Conservation (phyloP, 2,113 vertebrate genomes). For the Urocolius indicus region DNA sequence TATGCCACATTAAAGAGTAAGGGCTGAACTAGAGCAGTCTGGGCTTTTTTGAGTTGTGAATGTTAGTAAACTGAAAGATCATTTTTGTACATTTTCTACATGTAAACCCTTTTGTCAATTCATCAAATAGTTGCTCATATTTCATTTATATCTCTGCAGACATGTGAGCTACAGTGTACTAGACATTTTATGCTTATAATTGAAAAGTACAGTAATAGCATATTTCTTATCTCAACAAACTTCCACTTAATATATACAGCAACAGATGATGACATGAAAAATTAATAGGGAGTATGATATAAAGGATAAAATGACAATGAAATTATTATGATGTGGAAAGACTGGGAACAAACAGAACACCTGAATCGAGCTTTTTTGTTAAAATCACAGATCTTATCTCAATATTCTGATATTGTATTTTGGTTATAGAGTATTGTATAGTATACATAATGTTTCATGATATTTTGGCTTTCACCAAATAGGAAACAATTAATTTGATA, state of each 20-base stretch:
- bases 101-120: background rate
- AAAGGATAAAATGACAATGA: background rate
- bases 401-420: background rate
- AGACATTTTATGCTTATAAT: background rate
- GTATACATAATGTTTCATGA: background rate
- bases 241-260: background rate
- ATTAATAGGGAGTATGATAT: background rate
- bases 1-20: no score
- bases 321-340: background rate
- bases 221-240: background rate
- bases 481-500: background rate
- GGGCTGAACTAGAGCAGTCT: background rate
- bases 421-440: background rate
- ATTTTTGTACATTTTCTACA: background rate
- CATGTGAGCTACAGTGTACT: fast-evolving
- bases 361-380: background rate
- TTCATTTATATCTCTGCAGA: background rate
- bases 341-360: background rate
- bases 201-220: background rate
- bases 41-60: background rate
- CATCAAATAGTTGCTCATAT: background rate
- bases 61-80: background rate
- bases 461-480: background rate
- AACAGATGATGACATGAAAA: background rate
- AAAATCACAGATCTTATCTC: background rate